A percentile compares a stretch with the other conserved stretches of the same genome.
phyloP scores from a whole-genome alignment of 1,140 invertebrate genomes.

The Camponotus pennsylvanicus region DNA sequence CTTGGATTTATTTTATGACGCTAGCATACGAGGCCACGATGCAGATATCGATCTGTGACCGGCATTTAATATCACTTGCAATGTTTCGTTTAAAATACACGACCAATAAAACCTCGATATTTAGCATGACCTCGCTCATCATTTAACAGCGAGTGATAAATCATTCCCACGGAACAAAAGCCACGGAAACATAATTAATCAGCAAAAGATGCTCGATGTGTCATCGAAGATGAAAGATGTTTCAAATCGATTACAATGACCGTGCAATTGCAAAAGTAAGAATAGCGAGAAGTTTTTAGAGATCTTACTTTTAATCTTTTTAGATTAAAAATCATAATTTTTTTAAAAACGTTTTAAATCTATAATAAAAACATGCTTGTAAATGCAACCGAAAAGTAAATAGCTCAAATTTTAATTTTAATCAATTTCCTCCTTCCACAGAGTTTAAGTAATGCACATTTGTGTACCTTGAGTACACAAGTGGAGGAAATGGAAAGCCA shows the following conservation, averaged over 20 bases:
- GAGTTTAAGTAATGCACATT: slow-evolving; percentile 30
- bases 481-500: slow-evolving; percentile 34
- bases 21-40: slow-evolving; percentile 32
- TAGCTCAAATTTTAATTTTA: slow-evolving; percentile 30
- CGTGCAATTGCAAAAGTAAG: slow-evolving; percentile 13
- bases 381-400: not conserved
- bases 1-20: slow-evolving; percentile 70
- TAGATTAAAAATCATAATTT: slow-evolving; percentile 8
- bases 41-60: slow-evolving; percentile 68
- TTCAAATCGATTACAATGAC: slow-evolving; percentile 32
- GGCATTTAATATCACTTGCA: slow-evolving; percentile 71
- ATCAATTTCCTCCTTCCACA: slow-evolving; percentile 32
- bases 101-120: slow-evolving; percentile 58
- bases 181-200: slow-evolving; percentile 50
- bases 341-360: not conserved
- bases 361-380: not conserved
- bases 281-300: not conserved
- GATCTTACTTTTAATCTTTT: not conserved
- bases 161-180: slow-evolving; percentile 38
- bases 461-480: slow-evolving; percentile 15
- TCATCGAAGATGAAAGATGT: slow-evolving; percentile 32
- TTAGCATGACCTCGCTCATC: slow-evolving; percentile 53
- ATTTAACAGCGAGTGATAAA: slow-evolving; percentile 50
- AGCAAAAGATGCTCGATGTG: slow-evolving; percentile 38
- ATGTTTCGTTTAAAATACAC: slow-evolving; percentile 68